Base-by-base conservation (phyloP, 2,888 invertebrate genomes). In the Hyppa rectilinea region DNA sequence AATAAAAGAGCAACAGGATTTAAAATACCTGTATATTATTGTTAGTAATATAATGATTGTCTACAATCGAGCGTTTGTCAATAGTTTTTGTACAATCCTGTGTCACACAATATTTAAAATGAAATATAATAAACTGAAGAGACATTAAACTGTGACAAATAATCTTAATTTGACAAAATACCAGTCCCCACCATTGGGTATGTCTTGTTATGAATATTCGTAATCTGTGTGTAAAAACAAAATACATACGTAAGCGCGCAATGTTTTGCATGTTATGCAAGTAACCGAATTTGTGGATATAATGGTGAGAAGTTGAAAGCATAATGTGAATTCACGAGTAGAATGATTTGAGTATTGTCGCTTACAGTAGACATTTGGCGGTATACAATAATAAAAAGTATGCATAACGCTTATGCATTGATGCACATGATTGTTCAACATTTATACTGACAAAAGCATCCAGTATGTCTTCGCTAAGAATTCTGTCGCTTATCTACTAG, bases 281-380 rank as follows among this genome's bases (percentile, higher is more conserved):
- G 89, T 90, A 85, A 87, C 85, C 83, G 85, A 87, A 80, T 89
- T 84, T 89, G 87, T 90, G 90, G 85, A 86, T 82, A 80, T 83
- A 85, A 81, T 88, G 87, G 87, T 89, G 88, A 88, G 86, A 82
- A 85, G 78, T 87, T 82, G 82, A 82, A 86, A 85, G 80, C 81
- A 85, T 87, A 85, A 87, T 89, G 86, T 88, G 88, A 82, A 85
- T 83, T 87, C 78, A 87, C 81, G 75, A 88, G 92, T 91, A 92
- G 92, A 87, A 83, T 82, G 82, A 88, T 74, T 84, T 85, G 87
- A 85, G 85, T 88, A 82, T 87, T 91, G 87, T 88, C 86, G 94
- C 94, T 95, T 94, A 75, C 80, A 87, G 95, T 95, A 95, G 95
- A 87, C 81, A 86, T 91, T 94, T 94, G 94, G 94, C 93, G 90